These are phyloP conservation scores for Colistium nudipinnis DNA, from an alignment of 2,113 vertebrate species.

Conservation along the genomic window DNA sequence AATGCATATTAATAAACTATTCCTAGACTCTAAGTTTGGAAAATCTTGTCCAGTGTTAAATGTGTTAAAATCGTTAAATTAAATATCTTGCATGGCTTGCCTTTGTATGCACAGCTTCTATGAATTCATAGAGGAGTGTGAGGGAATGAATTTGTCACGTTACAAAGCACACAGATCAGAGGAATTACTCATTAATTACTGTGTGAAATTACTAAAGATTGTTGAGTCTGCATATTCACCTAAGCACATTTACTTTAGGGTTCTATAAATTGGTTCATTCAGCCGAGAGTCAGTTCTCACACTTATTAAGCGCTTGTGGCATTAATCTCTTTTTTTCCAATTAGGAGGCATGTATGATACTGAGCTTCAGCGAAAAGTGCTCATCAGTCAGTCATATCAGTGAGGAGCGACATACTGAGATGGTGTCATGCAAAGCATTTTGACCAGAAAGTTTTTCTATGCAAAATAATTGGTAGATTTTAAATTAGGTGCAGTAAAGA, in stretches of 20 bases:
- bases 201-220: conserved; percentile 47
- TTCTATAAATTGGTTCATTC: conserved; percentile 46
- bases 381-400: conserved; percentile 9
- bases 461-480: neutral
- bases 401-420: conserved; percentile 8
- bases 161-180: conserved; percentile 36
- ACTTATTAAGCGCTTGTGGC: conserved; percentile 50
- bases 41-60: conserved; percentile 51
- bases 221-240: conserved; percentile 30
- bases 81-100: conserved; percentile 21
- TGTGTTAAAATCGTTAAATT: conserved; percentile 34
- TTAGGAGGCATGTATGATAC: conserved; percentile 21
- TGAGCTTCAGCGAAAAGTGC: conserved; percentile 4
- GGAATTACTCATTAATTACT: conserved; percentile 56
- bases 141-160: conserved; percentile 25
- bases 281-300: conserved; percentile 55
- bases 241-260: conserved; percentile 38
- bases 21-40: conserved; percentile 29
- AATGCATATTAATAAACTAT: conserved; percentile 66
- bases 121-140: conserved; percentile 24
- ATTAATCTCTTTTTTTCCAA: conserved; percentile 59
- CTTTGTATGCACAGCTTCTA: conserved; percentile 14
- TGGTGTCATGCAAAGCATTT: neutral
- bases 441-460: conserved; percentile 12
- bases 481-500: no score